Evolutionary conservation across 2,888 invertebrate genomes (phyloP).

Genomic region (Rhogogaster chlorosoma): DNA sequence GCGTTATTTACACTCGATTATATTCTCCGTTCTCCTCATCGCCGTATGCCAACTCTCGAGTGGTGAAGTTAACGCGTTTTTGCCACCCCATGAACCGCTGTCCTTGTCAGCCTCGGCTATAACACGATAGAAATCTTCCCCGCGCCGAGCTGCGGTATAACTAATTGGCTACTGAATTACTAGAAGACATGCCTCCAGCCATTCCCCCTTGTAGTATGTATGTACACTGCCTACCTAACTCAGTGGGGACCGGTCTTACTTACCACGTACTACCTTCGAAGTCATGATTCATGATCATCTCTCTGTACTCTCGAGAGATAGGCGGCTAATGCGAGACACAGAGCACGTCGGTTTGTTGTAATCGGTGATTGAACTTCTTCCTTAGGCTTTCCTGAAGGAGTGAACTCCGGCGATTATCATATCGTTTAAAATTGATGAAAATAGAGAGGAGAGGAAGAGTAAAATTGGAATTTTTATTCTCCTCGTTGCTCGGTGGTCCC

Average conservation of each 20-base stretch:
- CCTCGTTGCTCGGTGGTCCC: conserved; percentile 35
- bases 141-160: conserved; percentile 65
- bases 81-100: conserved; percentile 36
- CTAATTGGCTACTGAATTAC: conserved; percentile 76
- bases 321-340: not conserved
- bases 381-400: not conserved
- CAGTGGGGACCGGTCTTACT: conserved; percentile 39
- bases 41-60: not conserved
- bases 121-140: conserved; percentile 71
- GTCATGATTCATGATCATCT: conserved; percentile 16
- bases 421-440: too few species aligned
- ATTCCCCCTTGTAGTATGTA: conserved; percentile 60
- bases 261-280: conserved; percentile 3
- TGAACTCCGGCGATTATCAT: not conserved
- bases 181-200: conserved; percentile 71
- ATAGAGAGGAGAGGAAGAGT: too few species aligned
- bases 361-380: not conserved
- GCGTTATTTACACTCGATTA: not conserved
- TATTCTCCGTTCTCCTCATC: not conserved
- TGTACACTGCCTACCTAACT: not conserved
- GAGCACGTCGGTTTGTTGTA: not conserved
- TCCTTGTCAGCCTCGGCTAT: conserved; percentile 54
- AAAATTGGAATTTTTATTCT: not conserved
- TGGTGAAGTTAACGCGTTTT: conserved; percentile 37
- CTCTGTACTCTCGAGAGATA: not conserved